phyloP scores from a whole-genome alignment of 2,113 vertebrate genomes.

The Anguilla japonica region DNA sequence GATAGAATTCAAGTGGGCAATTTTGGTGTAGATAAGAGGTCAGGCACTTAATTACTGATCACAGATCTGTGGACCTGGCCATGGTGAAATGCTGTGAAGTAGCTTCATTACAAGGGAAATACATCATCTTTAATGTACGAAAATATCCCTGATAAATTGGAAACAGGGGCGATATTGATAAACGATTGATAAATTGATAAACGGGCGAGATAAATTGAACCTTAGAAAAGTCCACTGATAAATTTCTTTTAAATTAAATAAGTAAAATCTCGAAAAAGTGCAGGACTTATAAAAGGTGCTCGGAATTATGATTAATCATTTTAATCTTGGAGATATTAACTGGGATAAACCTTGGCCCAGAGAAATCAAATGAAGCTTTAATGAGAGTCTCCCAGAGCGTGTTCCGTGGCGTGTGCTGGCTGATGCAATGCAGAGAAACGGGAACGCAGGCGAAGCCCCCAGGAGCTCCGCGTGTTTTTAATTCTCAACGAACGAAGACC shows the following conservation, averaged over 20 bases:
- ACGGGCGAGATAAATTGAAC: no score
- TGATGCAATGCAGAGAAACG: not conserved
- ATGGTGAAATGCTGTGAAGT: not conserved
- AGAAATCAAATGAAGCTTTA: not conserved
- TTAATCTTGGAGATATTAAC: not conserved
- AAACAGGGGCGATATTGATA: no score
- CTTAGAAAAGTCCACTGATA: no score
- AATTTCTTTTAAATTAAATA: no score
- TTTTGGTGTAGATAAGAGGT: not conserved
- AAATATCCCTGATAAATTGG: not conserved
- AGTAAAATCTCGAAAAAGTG: no score
- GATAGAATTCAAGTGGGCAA: not conserved
- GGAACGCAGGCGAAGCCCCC: not conserved
- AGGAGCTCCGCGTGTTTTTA: not conserved
- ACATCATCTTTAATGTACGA: not conserved
- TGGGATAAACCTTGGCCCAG: not conserved
- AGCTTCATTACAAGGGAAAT: not conserved
- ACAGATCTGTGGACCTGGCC: not conserved
- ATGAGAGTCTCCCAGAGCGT: not conserved
- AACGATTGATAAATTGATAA: no score
- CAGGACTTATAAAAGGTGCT: not conserved
- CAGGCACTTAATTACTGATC: not conserved
- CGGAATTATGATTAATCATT: not conserved
- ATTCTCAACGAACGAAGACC: not conserved
- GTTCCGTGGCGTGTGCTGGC: not conserved